phyloP scores from a whole-genome alignment of 1,140 invertebrate genomes.

The Macrocentrus cingulum region DNA sequence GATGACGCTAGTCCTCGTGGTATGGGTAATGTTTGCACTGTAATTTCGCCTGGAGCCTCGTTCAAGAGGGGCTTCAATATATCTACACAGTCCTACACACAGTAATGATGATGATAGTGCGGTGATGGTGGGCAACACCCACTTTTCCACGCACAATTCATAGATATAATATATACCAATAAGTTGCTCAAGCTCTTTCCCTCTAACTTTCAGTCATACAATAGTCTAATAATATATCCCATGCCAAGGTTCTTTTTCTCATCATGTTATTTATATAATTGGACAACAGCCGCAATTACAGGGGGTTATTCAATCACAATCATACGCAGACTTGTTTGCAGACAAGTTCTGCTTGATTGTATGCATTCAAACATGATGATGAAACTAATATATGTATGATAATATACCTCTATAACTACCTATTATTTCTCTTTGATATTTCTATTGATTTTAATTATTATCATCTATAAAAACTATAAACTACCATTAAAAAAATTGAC shows the following conservation, averaged over 20 bases:
- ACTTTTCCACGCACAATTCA: neutral
- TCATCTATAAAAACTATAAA: too few relatives aligned
- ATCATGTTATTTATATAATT: conserved; percentile 57
- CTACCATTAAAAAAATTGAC: too few relatives aligned
- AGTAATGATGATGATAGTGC: neutral
- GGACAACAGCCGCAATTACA: conserved; percentile 59
- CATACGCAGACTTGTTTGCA: conserved; percentile 53
- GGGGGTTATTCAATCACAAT: conserved; percentile 58
- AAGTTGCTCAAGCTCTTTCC: too few relatives aligned
- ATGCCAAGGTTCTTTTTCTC: too few relatives aligned
- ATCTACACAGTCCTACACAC: neutral
- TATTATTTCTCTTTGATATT: conserved; percentile 3
- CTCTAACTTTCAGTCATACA: too few relatives aligned
- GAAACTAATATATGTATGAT: neutral
- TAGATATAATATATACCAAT: too few relatives aligned
- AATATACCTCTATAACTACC: too few relatives aligned
- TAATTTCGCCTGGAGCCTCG: conserved; percentile 28
- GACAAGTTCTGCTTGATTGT: conserved; percentile 58
- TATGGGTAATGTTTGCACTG: conserved; percentile 30
- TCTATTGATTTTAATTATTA: too few relatives aligned
- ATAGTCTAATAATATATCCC: too few relatives aligned
- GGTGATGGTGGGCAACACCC: neutral
- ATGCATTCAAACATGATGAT: neutral
- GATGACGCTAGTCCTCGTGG: conserved; percentile 17
- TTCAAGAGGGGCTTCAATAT: neutral